These are phyloP conservation scores for Mus caroli DNA, from an alignment of 2,797 vertebrate species.

Conservation along the genomic window DNA sequence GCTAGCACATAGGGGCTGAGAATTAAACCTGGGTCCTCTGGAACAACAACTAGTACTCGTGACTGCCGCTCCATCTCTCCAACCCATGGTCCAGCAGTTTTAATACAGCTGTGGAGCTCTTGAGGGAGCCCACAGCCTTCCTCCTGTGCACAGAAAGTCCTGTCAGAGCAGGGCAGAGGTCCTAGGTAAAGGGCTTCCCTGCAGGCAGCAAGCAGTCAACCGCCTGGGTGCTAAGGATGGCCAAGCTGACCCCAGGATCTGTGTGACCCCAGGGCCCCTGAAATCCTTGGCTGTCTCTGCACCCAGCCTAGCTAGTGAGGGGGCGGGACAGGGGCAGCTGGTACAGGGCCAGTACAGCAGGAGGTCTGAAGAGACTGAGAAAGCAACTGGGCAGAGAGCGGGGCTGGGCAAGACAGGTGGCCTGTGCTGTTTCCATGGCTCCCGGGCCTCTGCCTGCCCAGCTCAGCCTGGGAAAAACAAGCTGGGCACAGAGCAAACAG, in stretches of 20 bases:
- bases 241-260: background rate
- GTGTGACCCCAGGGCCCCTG: background rate
- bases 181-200: rapidly evolving
- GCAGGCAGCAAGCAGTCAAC: background rate
- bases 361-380: constrained; percentile 41
- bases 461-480: constrained; percentile 65
- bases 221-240: background rate
- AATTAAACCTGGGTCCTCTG: background rate
- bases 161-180: rapidly evolving
- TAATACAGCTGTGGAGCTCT: background rate
- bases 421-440: constrained; percentile 64
- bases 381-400: background rate
- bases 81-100: background rate
- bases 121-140: background rate
- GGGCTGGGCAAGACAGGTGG: constrained; percentile 60
- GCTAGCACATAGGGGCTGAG: background rate
- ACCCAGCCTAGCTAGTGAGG: background rate
- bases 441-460: background rate
- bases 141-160: rapidly evolving
- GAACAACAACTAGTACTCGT: background rate
- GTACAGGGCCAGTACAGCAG: constrained; percentile 54
- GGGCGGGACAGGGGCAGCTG: background rate
- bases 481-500: constrained; percentile 40
- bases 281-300: background rate
- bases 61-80: background rate